Evolutionary conservation across 2,888 invertebrate species (phyloP), one percentile per base, ranked within the genome.

Genomic region (Cerastis rubricosa): DNA sequence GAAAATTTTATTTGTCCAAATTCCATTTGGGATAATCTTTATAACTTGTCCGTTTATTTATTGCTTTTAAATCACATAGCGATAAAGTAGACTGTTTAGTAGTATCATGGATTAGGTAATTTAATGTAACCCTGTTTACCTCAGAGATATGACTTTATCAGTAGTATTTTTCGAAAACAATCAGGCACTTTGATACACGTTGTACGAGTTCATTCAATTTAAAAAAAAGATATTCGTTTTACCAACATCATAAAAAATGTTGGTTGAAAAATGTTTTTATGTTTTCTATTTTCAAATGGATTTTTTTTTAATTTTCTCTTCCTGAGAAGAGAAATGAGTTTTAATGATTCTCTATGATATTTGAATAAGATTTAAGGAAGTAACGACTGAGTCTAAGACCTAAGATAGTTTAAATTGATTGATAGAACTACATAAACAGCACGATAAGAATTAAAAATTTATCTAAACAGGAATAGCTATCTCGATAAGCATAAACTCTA

Each of bases 41-140:
- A 29, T 71, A 68, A 65, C 66, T 49, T 63, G 43, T 69, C 14
- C 22, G 7, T 17, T 51, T 84, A 63, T 67, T 35, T 73, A 66
- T 72, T 84, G 80, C 72, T 76, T 74, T 68, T 71, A 67, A 64
- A 74, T 51, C 65, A 75, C 70, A 65, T 67, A 54, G n/a, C 49
- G 66, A 67, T 82, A 78, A 71, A 73, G n/a, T 67, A 59, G 17
- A 64, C 78, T 81, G 74, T 72, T 74, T 64, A 76, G 66, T 43
- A 68, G 59, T 76, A 71, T 74, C 71, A 40, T 83, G 83, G 74
- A 79, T 80, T 80, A 85, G 47, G 74, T 74, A 66, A 74, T 76
- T 76, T 76, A 74, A 75, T 78, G 66, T 81, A 92, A 95, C 95
- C 95, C 94, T 95, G 94, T 93, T 92, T 91, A 87, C 94, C 93